Conservation (phyloP, 2,797 vertebrate genomes). For the Esox lucius region DNA sequence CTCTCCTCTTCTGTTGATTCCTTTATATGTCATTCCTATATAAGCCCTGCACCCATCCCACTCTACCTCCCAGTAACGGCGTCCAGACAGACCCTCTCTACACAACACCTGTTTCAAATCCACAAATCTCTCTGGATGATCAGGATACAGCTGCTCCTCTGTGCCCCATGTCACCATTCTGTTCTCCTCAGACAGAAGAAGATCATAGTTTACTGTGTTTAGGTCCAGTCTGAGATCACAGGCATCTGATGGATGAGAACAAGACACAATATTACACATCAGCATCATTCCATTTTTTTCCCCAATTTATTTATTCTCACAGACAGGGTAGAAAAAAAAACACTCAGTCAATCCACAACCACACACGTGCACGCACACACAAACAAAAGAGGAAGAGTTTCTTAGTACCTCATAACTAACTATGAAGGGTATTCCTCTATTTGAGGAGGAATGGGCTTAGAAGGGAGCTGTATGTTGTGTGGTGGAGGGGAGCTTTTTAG, state of each 20-base stretch:
- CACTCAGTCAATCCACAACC: too few relatives aligned
- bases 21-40: slow-evolving; percentile 10
- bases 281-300: too few relatives aligned
- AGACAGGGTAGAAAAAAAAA: too few relatives aligned
- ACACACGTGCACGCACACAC: too few relatives aligned
- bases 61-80: slow-evolving; percentile 13
- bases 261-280: too few relatives aligned
- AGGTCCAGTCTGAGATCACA: slow-evolving; percentile 6
- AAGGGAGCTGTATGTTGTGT: too few relatives aligned
- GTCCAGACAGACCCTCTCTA: slow-evolving; percentile 12
- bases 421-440: too few relatives aligned
- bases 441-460: too few relatives aligned
- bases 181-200: neutral
- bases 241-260: neutral
- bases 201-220: neutral
- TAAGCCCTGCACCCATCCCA: neutral
- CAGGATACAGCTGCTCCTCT: neutral
- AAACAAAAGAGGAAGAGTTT: too few relatives aligned
- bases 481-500: too few relatives aligned
- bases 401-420: too few relatives aligned
- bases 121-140: slow-evolving; percentile 13
- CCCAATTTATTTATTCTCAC: too few relatives aligned
- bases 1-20: neutral
- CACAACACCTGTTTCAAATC: neutral
- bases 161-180: neutral